phyloP scores from a whole-genome alignment of 2,113 vertebrate species.

The Cairina moschata region DNA sequence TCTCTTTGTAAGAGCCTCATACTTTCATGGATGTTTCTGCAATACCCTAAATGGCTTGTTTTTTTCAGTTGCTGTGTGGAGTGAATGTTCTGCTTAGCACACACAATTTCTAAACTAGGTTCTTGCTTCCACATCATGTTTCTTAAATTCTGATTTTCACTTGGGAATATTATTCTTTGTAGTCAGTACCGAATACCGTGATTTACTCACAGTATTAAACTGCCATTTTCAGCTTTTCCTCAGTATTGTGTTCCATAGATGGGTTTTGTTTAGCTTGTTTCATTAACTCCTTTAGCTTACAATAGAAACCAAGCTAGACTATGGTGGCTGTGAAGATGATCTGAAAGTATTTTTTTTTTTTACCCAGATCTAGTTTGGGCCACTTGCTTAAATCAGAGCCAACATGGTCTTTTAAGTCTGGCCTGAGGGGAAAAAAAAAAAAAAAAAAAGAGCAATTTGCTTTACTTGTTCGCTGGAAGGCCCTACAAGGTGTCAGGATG shows the following conservation, averaged over 20 bases:
- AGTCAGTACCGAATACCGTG: not conserved
- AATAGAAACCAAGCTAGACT: not conserved
- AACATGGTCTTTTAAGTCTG: not conserved
- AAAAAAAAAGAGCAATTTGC: not conserved
- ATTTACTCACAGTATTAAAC: not conserved
- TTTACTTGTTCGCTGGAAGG: not conserved
- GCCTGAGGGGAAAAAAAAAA: not conserved
- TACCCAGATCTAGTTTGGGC: not conserved
- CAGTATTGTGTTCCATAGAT: not conserved
- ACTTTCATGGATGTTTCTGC: slow-evolving; percentile 13
- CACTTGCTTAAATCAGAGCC: not conserved
- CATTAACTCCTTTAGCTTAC: not conserved
- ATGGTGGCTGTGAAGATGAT: not conserved
- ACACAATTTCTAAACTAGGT: slow-evolving; percentile 39
- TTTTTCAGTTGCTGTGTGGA: slow-evolving; percentile 2
- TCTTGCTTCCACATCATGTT: slow-evolving; percentile 38
- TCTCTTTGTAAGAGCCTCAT: not conserved
- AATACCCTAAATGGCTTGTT: slow-evolving; percentile 29
- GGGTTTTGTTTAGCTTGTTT: not conserved
- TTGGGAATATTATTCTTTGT: not conserved
- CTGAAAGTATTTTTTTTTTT: not conserved
- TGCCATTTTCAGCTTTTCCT: not conserved
- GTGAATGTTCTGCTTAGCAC: slow-evolving; percentile 42
- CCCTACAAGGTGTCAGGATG: not conserved
- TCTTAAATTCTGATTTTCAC: slow-evolving; percentile 11